A percentile compares a stretch with the other conserved stretches of the same genome.
Evolutionary conservation across 2,888 invertebrate genomes (phyloP).

Genomic region (Esperia sulphurella): DNA sequence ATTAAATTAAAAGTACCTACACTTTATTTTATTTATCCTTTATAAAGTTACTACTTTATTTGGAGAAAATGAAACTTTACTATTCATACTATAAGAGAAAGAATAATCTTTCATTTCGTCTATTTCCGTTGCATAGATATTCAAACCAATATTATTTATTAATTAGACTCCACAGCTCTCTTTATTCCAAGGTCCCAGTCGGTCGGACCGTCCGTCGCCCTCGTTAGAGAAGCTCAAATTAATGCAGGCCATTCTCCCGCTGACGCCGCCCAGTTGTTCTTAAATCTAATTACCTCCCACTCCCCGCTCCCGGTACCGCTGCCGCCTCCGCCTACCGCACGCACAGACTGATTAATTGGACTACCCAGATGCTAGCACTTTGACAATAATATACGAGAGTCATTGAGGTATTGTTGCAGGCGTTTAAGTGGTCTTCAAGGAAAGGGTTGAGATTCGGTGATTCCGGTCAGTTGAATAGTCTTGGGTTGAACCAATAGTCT

Average conservation of each 20-base stretch:
- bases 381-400: slow-evolving; percentile 25
- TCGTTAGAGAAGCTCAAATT: slow-evolving; percentile 78
- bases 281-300: slow-evolving; percentile 74
- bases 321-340: slow-evolving; percentile 2
- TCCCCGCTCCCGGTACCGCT: slow-evolving; percentile 32
- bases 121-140: neutral
- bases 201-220: slow-evolving; percentile 66
- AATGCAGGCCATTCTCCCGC: slow-evolving; percentile 75
- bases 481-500: too few relatives aligned
- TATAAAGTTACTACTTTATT: too few relatives aligned
- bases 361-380: slow-evolving; percentile 19
- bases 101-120: too few relatives aligned
- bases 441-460: slow-evolving; percentile 2
- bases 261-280: slow-evolving; percentile 78
- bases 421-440: slow-evolving; percentile 6
- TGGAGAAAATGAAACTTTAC: too few relatives aligned
- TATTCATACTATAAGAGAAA: too few relatives aligned
- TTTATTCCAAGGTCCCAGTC: slow-evolving; percentile 51
- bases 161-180: slow-evolving; percentile 29
- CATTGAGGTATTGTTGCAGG: slow-evolving; percentile 15
- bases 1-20: too few relatives aligned
- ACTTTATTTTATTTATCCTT: too few relatives aligned
- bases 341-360: slow-evolving; percentile 23
- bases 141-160: neutral
- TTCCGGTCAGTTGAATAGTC: neutral